Evolutionary conservation across 2,113 vertebrate species (phyloP), one percentile per base, ranked within the genome.

Genomic region (Abramis brama): DNA sequence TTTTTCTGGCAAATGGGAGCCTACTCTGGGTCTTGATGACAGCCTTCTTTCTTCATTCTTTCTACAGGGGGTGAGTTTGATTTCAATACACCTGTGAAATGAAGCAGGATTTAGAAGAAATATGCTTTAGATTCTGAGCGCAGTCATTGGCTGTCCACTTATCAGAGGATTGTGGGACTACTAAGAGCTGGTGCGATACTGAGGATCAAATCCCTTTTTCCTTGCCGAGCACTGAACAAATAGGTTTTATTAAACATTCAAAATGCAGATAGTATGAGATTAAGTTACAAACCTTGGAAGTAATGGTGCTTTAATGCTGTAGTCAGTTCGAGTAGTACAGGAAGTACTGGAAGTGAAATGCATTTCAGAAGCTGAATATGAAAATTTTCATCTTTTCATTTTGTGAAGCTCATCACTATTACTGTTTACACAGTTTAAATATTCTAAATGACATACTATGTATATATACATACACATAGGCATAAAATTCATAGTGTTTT

Each of bases 71-170:
- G 96, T 97, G 93, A 96, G 96, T 96, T 92, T 90, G 93, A 94
- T 94, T 96, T 95, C 95, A 96, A 96, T 96, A 96, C 94, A 96
- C 94, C 95, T 96, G 93, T 93, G 93, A 96, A 95, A 95, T 96
- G 94, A 95, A 91, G 91, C 94, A 91, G 92, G 93, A 91, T 94
- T 94, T 91, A 92, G 93, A 94, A 95, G 94, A 94, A 95, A 96
- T 96, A 95, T 96, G 95, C 94, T 95, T 86, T 70, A 81, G 81
- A 86, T 80, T 84, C 81, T 59, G 57, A 86, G 59, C 66, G 45
- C 68, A 50, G 85, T 86, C 94, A 94, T 95, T 93, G 93, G 89
- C 91, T 87, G 92, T 73, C 93, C 93, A 93, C 92, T 90, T 55
- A 77, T 85, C 79, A 86, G 52, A 68, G 84, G 78, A 88, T 83